Conservation (phyloP, 2,888 invertebrate species). For the Leptinotarsa peninsularis region DNA sequence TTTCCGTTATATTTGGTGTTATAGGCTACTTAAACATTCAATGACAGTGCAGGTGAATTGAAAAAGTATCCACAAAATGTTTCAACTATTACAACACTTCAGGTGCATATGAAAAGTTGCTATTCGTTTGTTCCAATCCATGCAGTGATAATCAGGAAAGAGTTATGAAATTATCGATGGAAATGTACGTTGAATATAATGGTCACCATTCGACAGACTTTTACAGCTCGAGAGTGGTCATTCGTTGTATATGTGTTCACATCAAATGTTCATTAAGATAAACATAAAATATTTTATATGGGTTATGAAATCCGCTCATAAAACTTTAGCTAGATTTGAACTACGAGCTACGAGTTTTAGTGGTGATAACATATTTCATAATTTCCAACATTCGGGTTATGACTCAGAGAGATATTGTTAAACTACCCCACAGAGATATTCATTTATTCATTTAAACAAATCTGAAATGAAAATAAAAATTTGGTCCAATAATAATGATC, state of each 20-base stretch:
- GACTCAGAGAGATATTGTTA: background rate
- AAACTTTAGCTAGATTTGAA: background rate
- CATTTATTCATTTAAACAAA: too few relatives aligned
- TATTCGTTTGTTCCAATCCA: too few relatives aligned
- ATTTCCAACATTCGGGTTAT: background rate
- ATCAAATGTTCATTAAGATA: conserved; percentile 29
- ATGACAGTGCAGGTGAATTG: too few relatives aligned
- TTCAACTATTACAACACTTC: too few relatives aligned
- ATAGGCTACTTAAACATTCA: too few relatives aligned
- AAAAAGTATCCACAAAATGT: too few relatives aligned
- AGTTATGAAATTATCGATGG: background rate
- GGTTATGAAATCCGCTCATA: conserved; percentile 15
- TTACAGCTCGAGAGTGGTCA: conserved; percentile 6
- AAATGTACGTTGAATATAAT: conserved; percentile 9
- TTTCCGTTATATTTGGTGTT: too few relatives aligned
- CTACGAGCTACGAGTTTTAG: conserved; percentile 5
- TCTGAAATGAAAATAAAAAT: too few relatives aligned
- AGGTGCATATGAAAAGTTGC: too few relatives aligned
- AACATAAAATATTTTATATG: conserved; percentile 22
- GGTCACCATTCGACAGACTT: conserved; percentile 16
- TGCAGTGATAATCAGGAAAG: background rate
- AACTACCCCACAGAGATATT: background rate
- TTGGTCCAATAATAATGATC: too few relatives aligned
- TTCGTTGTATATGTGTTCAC: conserved; percentile 21
- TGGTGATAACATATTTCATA: background rate